Base-by-base conservation (phyloP, 64 coral and sea anemone species). In the Stichodactyla mertensii region DNA sequence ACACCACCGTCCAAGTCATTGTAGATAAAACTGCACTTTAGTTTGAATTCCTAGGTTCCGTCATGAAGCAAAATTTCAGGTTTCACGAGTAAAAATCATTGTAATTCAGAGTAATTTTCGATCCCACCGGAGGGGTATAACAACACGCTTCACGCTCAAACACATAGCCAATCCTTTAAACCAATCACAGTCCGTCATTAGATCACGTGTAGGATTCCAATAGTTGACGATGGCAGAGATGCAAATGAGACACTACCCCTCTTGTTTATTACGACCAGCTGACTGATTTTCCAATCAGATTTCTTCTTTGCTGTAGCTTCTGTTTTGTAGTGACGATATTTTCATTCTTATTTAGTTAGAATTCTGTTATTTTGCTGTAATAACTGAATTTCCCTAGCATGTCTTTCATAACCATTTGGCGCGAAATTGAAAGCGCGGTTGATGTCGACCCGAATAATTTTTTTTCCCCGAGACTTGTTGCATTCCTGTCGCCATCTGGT, bases 51-150 rank as follows among this genome's bases (percentile, higher is more conserved):
- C 60, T 87, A 87, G 79, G 58, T 69, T 87, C 84, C 90, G 79
- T 36, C 57, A 82, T 87, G 64, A 13, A 92, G 83, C 61, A 87
- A 83, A 93, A 96, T 19, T 66, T 61, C 62, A 16, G 84, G 86
- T 59, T 96, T 96, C 82, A 90, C 86, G 79, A 87, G 91, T 55
- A 87, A 93, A 96, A 88, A 88, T 96, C 94, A 96, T 96, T 92
- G 91, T 86, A 96, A 90, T 90, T 81, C 85, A 96, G 12, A 60
- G 84, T 71, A 77, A 89, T 86, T 86, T 88, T 78, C 52, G 55
- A 80, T 87, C 85, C 71, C 82, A 87, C 88, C 80, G 88, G 94
- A 90, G 90, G 94, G 94, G 94, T 92, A 66, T 66, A 92, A 89
- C 87, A 93, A 77, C 90, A 82, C 87, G 91, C 91, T 92, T 96